Percentiles rank a stretch among this genome's conserved stretches.
These are phyloP conservation scores for Heliconius congener DNA, from an alignment of 1,140 invertebrate genomes.

Conservation along the genomic window DNA sequence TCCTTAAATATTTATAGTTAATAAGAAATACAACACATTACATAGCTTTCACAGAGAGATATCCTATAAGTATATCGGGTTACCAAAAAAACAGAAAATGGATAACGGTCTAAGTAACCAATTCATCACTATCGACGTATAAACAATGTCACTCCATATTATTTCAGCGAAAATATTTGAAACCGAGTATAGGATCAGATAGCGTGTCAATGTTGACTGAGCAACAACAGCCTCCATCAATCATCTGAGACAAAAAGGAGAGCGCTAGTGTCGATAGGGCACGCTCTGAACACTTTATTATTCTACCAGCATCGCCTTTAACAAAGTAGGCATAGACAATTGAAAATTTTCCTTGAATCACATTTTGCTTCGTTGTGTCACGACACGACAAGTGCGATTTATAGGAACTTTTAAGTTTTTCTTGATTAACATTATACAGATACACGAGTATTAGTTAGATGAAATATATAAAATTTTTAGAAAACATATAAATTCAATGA, in stretches of 20 bases:
- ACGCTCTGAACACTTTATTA: slow-evolving; percentile 47
- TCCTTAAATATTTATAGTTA: background rate
- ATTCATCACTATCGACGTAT: slow-evolving; percentile 22
- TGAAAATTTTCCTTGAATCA: slow-evolving; percentile 12
- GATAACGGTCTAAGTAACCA: slow-evolving; percentile 4
- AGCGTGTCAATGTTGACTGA: slow-evolving; percentile 35
- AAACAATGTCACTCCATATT: slow-evolving; percentile 33
- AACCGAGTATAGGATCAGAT: slow-evolving; percentile 31
- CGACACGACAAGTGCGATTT: background rate
- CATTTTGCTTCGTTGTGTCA: background rate
- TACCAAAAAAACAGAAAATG: background rate
- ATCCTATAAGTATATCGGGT: background rate
- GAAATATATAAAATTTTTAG: background rate
- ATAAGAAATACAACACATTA: background rate
- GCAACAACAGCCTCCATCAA: slow-evolving; percentile 44
- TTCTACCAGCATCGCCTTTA: slow-evolving; percentile 28
- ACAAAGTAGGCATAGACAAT: slow-evolving; percentile 28
- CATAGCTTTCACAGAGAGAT: background rate
- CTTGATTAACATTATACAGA: background rate
- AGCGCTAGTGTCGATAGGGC: slow-evolving; percentile 48
- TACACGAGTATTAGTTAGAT: background rate
- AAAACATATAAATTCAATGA: too few species aligned
- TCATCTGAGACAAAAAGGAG: slow-evolving; percentile 55
- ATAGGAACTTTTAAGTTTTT: background rate
- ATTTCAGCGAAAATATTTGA: slow-evolving; percentile 28